A percentile compares a stretch with the other conserved stretches of the same genome.
Conservation (phyloP, 53 echinoderm and acorn worm species). For the Pentamera pediparva region DNA sequence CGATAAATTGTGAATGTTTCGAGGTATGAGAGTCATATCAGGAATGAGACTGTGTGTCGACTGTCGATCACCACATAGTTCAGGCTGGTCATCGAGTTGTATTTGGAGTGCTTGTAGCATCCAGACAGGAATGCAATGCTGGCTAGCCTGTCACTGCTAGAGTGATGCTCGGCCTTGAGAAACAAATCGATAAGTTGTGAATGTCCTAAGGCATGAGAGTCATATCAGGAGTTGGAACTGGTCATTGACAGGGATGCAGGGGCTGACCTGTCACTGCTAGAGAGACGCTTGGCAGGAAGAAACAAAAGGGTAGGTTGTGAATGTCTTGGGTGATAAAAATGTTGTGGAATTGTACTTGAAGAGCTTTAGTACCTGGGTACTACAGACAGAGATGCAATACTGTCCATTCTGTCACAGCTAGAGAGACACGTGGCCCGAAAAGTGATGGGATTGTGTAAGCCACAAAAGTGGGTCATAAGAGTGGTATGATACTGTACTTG, state of each 20-base stretch:
- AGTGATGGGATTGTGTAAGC: no score
- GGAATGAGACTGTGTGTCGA: conserved; percentile 61
- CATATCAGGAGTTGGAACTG: conserved; percentile 60
- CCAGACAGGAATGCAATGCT: conserved; percentile 66
- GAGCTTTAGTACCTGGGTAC: conserved; percentile 21
- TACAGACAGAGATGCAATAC: conserved; percentile 60
- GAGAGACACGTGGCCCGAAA: no score
- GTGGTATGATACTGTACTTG: no score
- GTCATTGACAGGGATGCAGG: conserved; percentile 83
- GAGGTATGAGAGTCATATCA: background rate
- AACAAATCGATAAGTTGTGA: background rate
- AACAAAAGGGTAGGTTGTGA: background rate
- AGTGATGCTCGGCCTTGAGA: background rate
- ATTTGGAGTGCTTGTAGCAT: conserved; percentile 53
- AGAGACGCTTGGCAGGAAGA: background rate
- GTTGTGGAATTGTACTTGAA: conserved; percentile 87
- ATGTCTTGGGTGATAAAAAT: background rate
- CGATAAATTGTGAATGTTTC: no score
- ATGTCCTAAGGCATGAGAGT: background rate
- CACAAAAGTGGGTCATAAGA: no score
- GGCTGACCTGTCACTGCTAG: conserved; percentile 4
- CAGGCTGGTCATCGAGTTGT: conserved; percentile 83
- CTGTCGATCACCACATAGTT: conserved; percentile 83
- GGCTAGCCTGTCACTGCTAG: conserved; percentile 39
- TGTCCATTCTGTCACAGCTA: conserved; percentile 43